Base-by-base conservation (phyloP, 2,888 invertebrate genomes). In the Cheilosia vernalis region DNA sequence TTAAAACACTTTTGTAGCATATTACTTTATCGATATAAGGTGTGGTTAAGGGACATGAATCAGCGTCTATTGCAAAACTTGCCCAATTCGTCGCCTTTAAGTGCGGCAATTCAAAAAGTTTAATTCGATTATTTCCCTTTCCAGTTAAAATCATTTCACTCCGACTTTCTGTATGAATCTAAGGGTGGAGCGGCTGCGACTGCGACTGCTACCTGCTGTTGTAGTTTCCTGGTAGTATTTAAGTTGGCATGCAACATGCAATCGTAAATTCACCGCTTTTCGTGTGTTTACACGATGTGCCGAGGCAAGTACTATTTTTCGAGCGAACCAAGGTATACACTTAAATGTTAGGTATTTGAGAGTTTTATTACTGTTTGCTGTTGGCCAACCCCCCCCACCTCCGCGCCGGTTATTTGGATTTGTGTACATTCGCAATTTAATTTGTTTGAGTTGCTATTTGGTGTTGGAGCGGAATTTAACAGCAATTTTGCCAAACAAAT, bases 211-310 rank as follows among this genome's bases (percentile, higher is more conserved):
- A 4, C 9, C 17, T 10, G 10, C 4, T 4, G 49, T 21, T 49
- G 19, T 13, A 49, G 49, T 49, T 49, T 7, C 13, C 13, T 13
- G 19, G 49, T 49, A n/a, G 37, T 33, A 44, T 47, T 58, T 30
- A 44, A 24, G 44, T 56, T 67, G 69, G 53, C 76, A 77, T 77
- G 76, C 76, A 67, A 44, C 76, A 77, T 67, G 77, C 77, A 61
- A 69, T 55, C 67, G 61, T 69, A 53, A 77, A 60, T 58, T 42
- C n/a, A 6, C 27, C 37, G 13, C 56, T 55, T 27, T 67, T 69
- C 55, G 53, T 76, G 49, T 42, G 33, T 51, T 58, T 64, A 33
- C 49, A 17, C 21, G 56, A 33, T 61, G 51, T 42, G 56, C 33
- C 40, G 44, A 58, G 61, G 13, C 17, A 44, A 61, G 73, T 61